Evolutionary conservation across 2,888 invertebrate species (phyloP).

Genomic region (Podabrus alpinus): DNA sequence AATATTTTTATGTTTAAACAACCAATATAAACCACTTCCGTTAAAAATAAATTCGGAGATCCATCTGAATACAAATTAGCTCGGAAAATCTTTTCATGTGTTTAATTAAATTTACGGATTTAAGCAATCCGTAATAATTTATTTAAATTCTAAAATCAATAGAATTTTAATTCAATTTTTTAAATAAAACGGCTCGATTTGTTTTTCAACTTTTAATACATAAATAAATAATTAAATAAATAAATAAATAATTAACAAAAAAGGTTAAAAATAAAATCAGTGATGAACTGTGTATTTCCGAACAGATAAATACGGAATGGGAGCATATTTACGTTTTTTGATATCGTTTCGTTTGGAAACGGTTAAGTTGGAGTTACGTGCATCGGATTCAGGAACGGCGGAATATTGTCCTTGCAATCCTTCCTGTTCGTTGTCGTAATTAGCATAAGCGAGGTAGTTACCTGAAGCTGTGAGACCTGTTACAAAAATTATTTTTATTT

Average conservation of each 20-base stretch:
- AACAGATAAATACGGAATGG: constrained; percentile 9
- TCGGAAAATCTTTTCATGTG: no score
- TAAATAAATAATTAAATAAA: not conserved
- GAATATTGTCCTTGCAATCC: constrained; percentile 35
- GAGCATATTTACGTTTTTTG: constrained; percentile 1
- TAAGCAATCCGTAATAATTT: no score
- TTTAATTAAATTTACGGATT: no score
- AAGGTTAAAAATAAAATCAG: not conserved
- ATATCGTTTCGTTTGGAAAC: constrained; percentile 16
- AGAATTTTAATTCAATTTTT: no score
- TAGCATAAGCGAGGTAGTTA: not conserved
- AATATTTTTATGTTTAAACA: not conserved
- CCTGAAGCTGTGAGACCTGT: not conserved
- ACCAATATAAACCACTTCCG: no score
- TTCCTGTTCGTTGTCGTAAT: constrained; percentile 9
- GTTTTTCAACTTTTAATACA: not conserved
- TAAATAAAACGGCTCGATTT: not conserved
- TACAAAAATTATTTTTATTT: not conserved
- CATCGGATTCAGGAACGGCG: constrained; percentile 36
- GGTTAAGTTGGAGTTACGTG: constrained; percentile 25
- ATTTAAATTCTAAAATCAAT: no score
- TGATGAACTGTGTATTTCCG: constrained; percentile 15
- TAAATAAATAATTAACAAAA: not conserved
- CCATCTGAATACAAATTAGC: no score
- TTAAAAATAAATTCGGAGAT: no score